Base-by-base conservation (phyloP, 64 coral and sea anemone species). In the Acropora yongei region DNA sequence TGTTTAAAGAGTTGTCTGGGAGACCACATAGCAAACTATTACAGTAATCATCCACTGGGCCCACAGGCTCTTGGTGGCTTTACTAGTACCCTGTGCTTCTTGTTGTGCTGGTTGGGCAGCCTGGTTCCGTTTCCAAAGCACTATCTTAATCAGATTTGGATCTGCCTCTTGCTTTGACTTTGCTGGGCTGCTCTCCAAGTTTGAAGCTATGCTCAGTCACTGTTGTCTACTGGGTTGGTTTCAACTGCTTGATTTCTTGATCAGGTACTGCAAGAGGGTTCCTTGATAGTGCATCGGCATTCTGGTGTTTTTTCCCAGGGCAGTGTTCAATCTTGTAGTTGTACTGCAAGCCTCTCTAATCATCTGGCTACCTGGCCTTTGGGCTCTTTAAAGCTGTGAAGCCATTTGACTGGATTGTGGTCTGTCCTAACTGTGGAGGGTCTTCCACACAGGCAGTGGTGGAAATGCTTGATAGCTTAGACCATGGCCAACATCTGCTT, bases 391-490 rank as follows among this genome's bases (percentile, higher is more conserved):
- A 84, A 84, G 40, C 19, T 84, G 71, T 92, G 90, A 14, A 86
- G 72, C 49, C 82, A 84, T 8, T 69, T 91, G 1, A 91, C 39
- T 39, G 80, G 65, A 30, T 30, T 91, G 48, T 91, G 80, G 67
- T 91, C 80, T 50, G 80, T 92, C 8, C 65, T 76, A 1, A 92
- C 41, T 5, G 58, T 73, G 57, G 86, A 84, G 11, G 58, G 81
- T 49, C 79, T 53, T 6, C 90, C 80, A 19, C 76, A 69, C 72
- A 92, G 50, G 71, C 86, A 85, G 45, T 92, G 79, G 58, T 16
- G 61, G 57, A 92, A 92, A 39, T 91, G 80, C n/a, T 41, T 67
- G 13, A 91, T 73, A 6, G 89, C 89, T 47, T 82, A 92, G 40
- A 76, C 74, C 30, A 92, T 73, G 50, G 80, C 87, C 5, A 88